A percentile compares a stretch with the other conserved stretches of the same genome.
These are phyloP conservation scores for Fistularia tabacaria DNA, from an alignment of 2,797 vertebrate genomes.

Conservation along the genomic window DNA sequence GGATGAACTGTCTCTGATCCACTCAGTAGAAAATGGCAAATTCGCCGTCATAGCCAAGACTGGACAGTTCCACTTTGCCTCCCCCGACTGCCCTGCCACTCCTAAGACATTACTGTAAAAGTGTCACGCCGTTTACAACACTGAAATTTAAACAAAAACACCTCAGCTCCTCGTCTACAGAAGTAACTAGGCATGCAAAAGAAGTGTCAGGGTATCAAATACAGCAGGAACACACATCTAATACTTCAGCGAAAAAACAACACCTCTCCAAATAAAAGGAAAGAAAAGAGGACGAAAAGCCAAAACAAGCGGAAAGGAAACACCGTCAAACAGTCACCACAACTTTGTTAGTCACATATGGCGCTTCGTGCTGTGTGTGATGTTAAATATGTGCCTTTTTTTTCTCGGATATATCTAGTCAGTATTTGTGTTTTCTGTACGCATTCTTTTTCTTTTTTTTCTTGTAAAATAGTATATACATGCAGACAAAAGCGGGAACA, in stretches of 20 bases:
- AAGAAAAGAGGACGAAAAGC: conserved; percentile 13
- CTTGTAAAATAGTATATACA: conserved; percentile 63
- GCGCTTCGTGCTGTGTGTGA: conserved; percentile 63
- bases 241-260: conserved; percentile 64
- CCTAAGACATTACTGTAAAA: conserved; percentile 18
- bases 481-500: conserved; percentile 59
- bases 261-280: conserved; percentile 52
- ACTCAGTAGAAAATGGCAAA: conserved; percentile 32
- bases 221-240: conserved; percentile 73
- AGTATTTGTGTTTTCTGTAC: conserved; percentile 60
- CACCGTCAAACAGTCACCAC: conserved; percentile 51
- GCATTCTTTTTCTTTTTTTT: conserved; percentile 20
- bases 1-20: conserved; percentile 44
- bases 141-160: conserved; percentile 44
- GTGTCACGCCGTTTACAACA: conserved; percentile 42
- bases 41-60: conserved; percentile 25
- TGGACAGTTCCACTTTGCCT: conserved; percentile 17
- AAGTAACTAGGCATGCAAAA: conserved; percentile 76
- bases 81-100: background rate
- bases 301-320: background rate
- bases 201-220: conserved; percentile 70
- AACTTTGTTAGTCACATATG: conserved; percentile 64
- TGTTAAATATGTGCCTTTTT: conserved; percentile 57
- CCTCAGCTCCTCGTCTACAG: conserved; percentile 58
- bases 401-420: conserved; percentile 57